Conservation (phyloP, 2,888 invertebrate species). For the Metallyticus violacea region DNA sequence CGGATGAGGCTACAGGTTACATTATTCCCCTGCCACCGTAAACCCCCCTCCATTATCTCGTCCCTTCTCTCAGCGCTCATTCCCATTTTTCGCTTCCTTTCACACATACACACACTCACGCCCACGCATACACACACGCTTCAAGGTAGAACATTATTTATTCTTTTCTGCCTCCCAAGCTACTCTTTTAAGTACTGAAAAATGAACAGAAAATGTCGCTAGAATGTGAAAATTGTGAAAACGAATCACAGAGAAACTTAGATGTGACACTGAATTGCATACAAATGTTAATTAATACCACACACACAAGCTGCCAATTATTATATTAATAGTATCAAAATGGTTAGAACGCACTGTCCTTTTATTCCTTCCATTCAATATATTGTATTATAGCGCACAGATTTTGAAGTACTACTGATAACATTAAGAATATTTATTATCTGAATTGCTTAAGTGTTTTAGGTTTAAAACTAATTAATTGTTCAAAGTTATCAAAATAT, state of each 20-base stretch:
- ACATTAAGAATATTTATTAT: no score
- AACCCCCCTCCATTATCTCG: slow-evolving; percentile 16
- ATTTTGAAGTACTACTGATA: no score
- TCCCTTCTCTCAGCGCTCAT: slow-evolving; percentile 15
- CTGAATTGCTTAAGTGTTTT: no score
- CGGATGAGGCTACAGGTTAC: slow-evolving; percentile 28
- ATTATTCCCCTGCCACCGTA: slow-evolving; percentile 7
- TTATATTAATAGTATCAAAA: no score
- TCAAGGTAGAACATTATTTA: background rate
- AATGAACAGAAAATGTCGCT: background rate
- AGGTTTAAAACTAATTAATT: no score
- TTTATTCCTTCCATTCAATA: no score
- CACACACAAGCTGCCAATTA: no score
- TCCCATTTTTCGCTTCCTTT: slow-evolving; percentile 22
- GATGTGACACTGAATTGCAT: background rate
- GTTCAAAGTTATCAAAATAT: no score
- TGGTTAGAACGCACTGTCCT: no score
- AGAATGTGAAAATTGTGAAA: background rate
- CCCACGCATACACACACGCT: background rate
- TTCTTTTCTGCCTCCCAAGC: background rate
- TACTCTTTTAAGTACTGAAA: background rate
- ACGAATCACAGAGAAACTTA: background rate
- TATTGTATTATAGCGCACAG: no score
- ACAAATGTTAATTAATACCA: no score
- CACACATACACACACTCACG: background rate